Base-by-base conservation (phyloP, 2,113 vertebrate genomes). In the Marcusenius ussheri region DNA sequence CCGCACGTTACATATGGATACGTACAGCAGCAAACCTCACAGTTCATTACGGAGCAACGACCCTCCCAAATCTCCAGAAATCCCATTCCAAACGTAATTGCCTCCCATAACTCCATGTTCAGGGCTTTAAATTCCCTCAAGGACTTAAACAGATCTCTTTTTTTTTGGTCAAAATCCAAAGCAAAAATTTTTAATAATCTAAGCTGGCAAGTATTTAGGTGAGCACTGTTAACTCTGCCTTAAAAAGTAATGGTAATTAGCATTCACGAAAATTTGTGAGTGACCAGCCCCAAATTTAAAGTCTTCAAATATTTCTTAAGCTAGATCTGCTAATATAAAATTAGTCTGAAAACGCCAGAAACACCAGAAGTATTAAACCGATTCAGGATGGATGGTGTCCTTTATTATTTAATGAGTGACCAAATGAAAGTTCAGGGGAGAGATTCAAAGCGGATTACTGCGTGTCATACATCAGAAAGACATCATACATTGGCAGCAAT, bases 1-100 rank as follows among this genome's bases (percentile, higher is more conserved):
- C 93, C 19, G 42, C 93, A 92, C 85, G 89, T 27, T 15, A 90
- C 93, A 94, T 93, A 94, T 46, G 56, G 93, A 90, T 91, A 89
- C 92, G 90, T 92, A 90, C 91, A 91, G 87, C 74, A 88, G 89
- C 24, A 45, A n/a, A 11, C 83, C 80, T 80, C 89, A 53, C 39
- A 24, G 62, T 89, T 89, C 88, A 87, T 88, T 66, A 83, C 50
- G 51, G 39, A 50, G 19, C 77, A 83, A 39, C 7, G 35, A 86
- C 50, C 83, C 86, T 27, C 35, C 45, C 46, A 31, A 83, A 90
- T 83, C 70, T 47, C 35, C 31, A 5, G 7, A 90, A 88, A 83
- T 35, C 87, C 74, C 80, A 90, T 90, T 90, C 50, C 80, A 88
- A 88, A 88, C 24, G 9, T 84, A 83, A 83, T 90, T 90, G 53